A percentile compares a stretch with the other conserved stretches of the same genome.
Evolutionary conservation across 2,113 vertebrate species (phyloP).

Genomic region (Anhinga anhinga): DNA sequence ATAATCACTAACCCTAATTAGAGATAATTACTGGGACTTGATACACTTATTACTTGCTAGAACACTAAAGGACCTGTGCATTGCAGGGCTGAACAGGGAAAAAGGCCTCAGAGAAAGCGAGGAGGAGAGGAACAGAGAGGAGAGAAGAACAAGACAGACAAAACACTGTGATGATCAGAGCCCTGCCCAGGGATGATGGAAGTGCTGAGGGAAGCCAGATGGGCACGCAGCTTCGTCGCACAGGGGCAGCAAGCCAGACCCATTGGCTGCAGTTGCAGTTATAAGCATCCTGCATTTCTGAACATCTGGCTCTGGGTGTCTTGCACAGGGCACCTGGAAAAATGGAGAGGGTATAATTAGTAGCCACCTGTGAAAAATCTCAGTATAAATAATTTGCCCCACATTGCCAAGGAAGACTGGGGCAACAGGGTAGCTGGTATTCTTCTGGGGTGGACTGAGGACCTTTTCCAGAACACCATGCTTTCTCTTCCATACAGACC

Average conservation of each 20-base stretch:
- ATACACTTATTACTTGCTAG: slow-evolving; percentile 92
- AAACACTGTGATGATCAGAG: background rate
- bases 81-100: background rate
- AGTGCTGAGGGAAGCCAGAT: background rate
- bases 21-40: slow-evolving; percentile 97
- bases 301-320: background rate
- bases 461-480: background rate
- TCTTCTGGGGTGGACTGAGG: background rate
- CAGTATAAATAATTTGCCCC: background rate
- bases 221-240: background rate
- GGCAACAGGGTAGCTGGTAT: rapidly evolving
- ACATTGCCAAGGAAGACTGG: background rate
- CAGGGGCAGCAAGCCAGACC: background rate
- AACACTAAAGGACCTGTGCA: slow-evolving; percentile 80
- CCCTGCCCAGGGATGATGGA: background rate
- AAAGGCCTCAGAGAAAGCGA: background rate
- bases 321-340: background rate
- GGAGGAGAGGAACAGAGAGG: background rate
- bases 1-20: slow-evolving; percentile 99
- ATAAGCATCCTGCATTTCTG: background rate
- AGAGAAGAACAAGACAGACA: background rate
- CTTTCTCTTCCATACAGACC: background rate
- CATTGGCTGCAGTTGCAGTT: background rate
- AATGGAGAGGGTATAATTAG: background rate
- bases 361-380: background rate